A percentile compares a stretch with the other conserved stretches of the same genome.
Conservation (phyloP, 2,888 invertebrate species). For the Mythimna loreyi region DNA sequence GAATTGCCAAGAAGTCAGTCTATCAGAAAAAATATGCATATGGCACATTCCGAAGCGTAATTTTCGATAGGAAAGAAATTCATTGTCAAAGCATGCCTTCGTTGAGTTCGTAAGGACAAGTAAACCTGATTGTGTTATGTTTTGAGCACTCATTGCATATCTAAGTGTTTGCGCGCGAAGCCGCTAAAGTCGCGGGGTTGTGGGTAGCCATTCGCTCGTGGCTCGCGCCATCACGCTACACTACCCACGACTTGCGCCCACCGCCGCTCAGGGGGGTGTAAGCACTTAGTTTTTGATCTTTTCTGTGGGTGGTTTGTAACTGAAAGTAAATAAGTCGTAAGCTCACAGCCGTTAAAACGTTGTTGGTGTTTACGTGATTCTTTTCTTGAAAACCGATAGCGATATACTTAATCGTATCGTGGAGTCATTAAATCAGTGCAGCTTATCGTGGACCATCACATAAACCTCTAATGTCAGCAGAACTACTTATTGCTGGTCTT, state of each 20-base stretch:
- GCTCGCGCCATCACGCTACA: background rate
- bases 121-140: slow-evolving; percentile 7
- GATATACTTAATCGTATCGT: background rate
- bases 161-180: slow-evolving; percentile 1
- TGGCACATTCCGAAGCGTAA: too few relatives aligned
- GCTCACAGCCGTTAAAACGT: slow-evolving; percentile 20
- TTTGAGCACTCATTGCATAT: slow-evolving; percentile 9
- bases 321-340: slow-evolving; percentile 35
- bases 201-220: background rate
- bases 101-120: background rate
- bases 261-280: background rate
- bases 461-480: background rate
- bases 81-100: background rate
- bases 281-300: slow-evolving; percentile 36
- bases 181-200: slow-evolving; percentile 3
- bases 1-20: too few relatives aligned
- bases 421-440: background rate
- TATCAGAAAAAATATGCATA: too few relatives aligned
- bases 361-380: slow-evolving; percentile 13
- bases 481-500: background rate
- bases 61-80: too few relatives aligned
- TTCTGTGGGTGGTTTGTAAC: slow-evolving; percentile 27
- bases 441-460: background rate
- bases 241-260: slow-evolving; percentile 30
- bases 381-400: background rate